Conservation (phyloP, 2,113 vertebrate genomes). For the Tretioscincus oriximinensis region DNA sequence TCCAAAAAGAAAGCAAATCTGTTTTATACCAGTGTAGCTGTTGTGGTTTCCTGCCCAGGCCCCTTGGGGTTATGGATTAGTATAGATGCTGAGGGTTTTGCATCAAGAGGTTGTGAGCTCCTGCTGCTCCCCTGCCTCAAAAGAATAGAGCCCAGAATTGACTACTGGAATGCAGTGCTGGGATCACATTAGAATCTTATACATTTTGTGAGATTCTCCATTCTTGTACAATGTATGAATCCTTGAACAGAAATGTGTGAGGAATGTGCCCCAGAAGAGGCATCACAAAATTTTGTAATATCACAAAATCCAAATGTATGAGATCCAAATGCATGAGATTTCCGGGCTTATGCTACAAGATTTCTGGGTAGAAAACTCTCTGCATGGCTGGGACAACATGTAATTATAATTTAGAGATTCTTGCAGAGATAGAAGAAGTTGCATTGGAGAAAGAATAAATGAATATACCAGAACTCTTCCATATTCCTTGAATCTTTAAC, state of each 20-base stretch:
- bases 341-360: too few species aligned
- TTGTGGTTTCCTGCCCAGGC: neutral
- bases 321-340: too few species aligned
- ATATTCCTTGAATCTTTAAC: neutral
- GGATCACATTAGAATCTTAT: too few species aligned
- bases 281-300: too few species aligned
- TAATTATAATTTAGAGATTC: neutral
- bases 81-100: neutral
- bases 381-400: neutral
- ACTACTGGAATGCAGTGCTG: neutral
- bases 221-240: too few species aligned
- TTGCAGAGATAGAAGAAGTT: neutral
- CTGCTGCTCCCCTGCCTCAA: neutral
- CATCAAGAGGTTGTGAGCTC: neutral
- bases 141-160: neutral
- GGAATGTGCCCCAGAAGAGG: too few species aligned
- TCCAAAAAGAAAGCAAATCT: neutral
- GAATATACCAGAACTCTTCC: neutral
- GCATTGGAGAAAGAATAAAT: neutral
- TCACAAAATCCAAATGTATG: too few species aligned
- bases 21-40: neutral
- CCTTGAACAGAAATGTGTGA: too few species aligned
- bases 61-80: neutral
- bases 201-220: too few species aligned
- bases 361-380: too few species aligned